Evolutionary conservation across 2,888 invertebrate species (phyloP).

Genomic region (Leptothorax acervorum): DNA sequence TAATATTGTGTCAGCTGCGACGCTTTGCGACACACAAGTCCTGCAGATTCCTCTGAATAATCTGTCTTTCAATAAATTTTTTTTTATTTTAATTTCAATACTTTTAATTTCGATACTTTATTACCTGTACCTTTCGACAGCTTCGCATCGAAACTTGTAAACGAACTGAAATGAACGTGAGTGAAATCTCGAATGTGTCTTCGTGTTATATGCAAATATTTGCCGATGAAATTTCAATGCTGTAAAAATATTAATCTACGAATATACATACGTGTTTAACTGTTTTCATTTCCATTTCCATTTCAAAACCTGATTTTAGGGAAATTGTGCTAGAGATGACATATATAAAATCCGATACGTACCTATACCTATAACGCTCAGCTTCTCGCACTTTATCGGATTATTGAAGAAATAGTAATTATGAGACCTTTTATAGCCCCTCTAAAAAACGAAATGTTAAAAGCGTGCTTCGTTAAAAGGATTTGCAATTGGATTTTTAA

Average conservation of each 20-base stretch:
- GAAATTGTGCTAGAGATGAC: not conserved
- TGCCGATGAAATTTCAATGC: slow-evolving; percentile 10
- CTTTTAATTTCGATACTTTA: not conserved
- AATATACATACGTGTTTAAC: not conserved
- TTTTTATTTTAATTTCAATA: not conserved
- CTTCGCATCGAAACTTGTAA: not conserved
- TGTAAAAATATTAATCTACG: slow-evolving; percentile 31
- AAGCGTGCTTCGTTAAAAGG: not conserved
- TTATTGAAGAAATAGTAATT: not conserved
- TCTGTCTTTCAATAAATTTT: not conserved
- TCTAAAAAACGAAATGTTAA: not conserved
- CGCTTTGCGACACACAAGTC: not conserved
- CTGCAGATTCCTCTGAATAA: not conserved
- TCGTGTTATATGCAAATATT: slow-evolving; percentile 8
- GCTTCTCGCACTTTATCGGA: slow-evolving; percentile 9
- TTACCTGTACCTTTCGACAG: not conserved
- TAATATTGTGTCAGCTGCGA: not conserved
- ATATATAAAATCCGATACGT: not conserved
- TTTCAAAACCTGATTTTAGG: not conserved
- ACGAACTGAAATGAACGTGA: not conserved
- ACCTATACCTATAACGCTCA: not conserved
- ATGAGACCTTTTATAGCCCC: not conserved
- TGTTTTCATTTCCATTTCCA: not conserved
- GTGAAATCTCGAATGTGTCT: not conserved
- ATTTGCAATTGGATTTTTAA: not conserved